phyloP scores from a whole-genome alignment of 2,888 invertebrate species.

The Diloba caeruleocephala region DNA sequence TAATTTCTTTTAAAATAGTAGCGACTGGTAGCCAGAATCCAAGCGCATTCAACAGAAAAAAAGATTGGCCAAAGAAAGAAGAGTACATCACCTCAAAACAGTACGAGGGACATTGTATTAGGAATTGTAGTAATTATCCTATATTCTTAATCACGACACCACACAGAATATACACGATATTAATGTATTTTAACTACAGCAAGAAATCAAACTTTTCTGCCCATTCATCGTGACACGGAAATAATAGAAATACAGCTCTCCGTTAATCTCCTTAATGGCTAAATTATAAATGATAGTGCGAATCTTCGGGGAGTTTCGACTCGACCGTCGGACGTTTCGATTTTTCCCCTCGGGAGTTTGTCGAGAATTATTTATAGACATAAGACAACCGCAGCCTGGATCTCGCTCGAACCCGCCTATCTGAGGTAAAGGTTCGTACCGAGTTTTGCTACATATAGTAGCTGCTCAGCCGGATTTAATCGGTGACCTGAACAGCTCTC shows the following conservation, averaged over 20 bases:
- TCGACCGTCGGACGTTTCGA: constrained; percentile 53
- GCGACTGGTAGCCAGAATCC: too few species aligned
- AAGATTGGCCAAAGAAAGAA: too few species aligned
- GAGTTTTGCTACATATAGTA: constrained; percentile 32
- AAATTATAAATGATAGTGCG: constrained; percentile 52
- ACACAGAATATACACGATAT: not conserved
- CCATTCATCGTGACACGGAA: constrained; percentile 13
- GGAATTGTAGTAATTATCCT: too few species aligned
- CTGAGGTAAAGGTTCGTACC: constrained; percentile 16
- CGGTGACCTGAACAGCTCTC: constrained; percentile 39
- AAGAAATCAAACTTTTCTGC: constrained; percentile 9
- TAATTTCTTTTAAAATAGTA: too few species aligned
- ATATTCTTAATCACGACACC: too few species aligned
- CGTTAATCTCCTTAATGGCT: constrained; percentile 44
- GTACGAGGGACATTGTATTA: too few species aligned
- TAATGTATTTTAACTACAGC: not conserved
- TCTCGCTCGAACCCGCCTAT: constrained; percentile 1
- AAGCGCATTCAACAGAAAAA: too few species aligned
- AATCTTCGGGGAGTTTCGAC: constrained; percentile 36
- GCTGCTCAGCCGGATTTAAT: constrained; percentile 29
- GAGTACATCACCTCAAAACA: too few species aligned
- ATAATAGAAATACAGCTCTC: constrained; percentile 11
- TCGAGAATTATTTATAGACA: constrained; percentile 63
- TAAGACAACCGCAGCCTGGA: constrained; percentile 25
- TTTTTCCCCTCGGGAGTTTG: constrained; percentile 56